Evolutionary conservation across 2,888 invertebrate genomes (phyloP).

Genomic region (Agrotis puta): DNA sequence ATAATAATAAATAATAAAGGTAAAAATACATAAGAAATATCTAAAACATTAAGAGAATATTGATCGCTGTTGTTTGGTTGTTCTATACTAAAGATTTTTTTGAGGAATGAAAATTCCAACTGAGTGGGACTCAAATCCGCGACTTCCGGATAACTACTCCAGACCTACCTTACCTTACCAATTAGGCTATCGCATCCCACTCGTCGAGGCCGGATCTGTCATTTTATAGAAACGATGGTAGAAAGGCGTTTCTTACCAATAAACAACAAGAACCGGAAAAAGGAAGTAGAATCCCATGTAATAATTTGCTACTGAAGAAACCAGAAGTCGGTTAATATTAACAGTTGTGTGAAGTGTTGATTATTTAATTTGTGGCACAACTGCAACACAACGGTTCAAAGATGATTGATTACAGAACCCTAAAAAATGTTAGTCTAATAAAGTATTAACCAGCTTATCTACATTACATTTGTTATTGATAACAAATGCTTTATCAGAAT

Average conservation of each 20-base stretch:
- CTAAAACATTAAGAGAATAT: no score
- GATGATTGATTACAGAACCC: constrained; percentile 3
- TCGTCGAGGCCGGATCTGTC: no score
- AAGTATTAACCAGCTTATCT: constrained; percentile 30
- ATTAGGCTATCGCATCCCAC: no score
- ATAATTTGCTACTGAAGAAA: background rate
- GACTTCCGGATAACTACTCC: no score
- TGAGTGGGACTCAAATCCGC: no score
- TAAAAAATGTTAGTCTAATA: background rate
- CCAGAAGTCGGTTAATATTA: background rate
- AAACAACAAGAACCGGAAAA: background rate
- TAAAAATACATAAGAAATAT: no score
- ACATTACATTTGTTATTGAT: constrained; percentile 24
- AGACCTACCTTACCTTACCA: no score
- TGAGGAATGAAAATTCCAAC: no score
- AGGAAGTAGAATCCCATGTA: background rate
- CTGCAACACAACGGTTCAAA: background rate
- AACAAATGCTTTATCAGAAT: constrained; percentile 23
- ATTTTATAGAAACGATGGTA: background rate
- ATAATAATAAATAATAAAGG: no score
- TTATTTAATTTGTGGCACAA: background rate
- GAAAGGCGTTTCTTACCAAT: background rate
- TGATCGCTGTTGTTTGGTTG: no score
- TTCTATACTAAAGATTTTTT: no score
- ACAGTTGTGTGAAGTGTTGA: background rate